phyloP scores from a whole-genome alignment of 2,113 vertebrate genomes.

The Phaethornis superciliosus region DNA sequence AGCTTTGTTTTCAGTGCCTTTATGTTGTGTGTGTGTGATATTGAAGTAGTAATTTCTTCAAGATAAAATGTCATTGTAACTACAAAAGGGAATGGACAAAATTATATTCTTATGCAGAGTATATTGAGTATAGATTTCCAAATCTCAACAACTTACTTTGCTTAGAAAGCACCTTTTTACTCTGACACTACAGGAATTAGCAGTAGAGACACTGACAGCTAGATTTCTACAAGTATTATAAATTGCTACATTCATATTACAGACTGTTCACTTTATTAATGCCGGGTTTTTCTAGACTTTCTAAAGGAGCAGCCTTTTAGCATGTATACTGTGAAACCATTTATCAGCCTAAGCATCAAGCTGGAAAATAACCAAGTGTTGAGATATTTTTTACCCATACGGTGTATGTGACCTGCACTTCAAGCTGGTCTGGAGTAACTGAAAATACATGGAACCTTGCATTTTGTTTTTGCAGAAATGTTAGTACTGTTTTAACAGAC shows the following conservation, averaged over 20 bases:
- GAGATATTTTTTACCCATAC: neutral
- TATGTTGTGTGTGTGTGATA: neutral
- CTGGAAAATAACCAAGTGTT: neutral
- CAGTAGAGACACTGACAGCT: neutral
- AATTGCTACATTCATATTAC: neutral
- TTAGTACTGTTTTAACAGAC: neutral
- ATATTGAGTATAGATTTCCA: neutral
- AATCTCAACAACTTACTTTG: neutral
- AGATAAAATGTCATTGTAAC: neutral
- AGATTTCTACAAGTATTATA: neutral
- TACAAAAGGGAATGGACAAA: neutral
- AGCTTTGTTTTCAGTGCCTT: neutral
- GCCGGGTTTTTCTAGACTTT: neutral
- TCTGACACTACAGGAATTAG: neutral
- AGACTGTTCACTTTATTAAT: neutral
- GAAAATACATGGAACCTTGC: neutral
- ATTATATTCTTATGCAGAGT: neutral
- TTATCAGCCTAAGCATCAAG: neutral
- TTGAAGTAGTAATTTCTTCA: neutral
- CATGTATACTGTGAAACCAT: neutral
- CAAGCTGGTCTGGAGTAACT: neutral
- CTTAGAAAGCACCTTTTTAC: neutral
- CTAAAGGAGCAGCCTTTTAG: neutral
- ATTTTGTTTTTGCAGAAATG: neutral
- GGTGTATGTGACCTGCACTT: rapidly evolving